A percentile compares a stretch with the other conserved stretches of the same genome.
phyloP scores from a whole-genome alignment of 2,113 vertebrate species.

The Mesocricetus auratus region DNA sequence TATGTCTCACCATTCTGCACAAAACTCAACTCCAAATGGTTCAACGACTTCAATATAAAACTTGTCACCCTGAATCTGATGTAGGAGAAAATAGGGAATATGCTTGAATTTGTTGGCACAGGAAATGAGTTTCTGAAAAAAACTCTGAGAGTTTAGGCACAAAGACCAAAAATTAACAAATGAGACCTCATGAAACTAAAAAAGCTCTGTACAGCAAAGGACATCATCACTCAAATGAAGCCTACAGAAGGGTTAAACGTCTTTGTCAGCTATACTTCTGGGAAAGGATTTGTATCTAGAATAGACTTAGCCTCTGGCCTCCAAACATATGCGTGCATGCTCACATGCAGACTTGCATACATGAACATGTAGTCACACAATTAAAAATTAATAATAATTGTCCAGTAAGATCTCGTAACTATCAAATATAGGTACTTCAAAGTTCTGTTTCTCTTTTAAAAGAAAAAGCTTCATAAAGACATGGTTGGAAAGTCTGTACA shows the following conservation, averaged over 20 bases:
- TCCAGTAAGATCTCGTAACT: background rate
- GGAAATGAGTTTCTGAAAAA: background rate
- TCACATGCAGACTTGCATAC: background rate
- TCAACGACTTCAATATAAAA: background rate
- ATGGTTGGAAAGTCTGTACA: background rate
- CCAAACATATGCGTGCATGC: background rate
- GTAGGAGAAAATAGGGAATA: background rate
- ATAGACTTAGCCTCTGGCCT: background rate
- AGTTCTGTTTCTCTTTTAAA: background rate
- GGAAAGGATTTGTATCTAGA: background rate
- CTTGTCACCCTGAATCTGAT: background rate
- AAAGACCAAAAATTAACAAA: background rate
- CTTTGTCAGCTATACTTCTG: background rate
- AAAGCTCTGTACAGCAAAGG: background rate
- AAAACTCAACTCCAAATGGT: background rate
- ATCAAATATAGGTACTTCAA: background rate
- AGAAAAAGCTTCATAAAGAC: slow-evolving; percentile 20
- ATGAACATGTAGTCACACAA: too few relatives aligned
- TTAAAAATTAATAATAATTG: background rate
- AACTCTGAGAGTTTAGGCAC: background rate
- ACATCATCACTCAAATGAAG: background rate
- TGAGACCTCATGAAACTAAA: background rate
- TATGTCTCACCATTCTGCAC: background rate
- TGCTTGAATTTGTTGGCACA: background rate
- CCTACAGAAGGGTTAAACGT: background rate